phyloP scores from a whole-genome alignment of 2,888 invertebrate species.

The Heterodera filipjevi region DNA sequence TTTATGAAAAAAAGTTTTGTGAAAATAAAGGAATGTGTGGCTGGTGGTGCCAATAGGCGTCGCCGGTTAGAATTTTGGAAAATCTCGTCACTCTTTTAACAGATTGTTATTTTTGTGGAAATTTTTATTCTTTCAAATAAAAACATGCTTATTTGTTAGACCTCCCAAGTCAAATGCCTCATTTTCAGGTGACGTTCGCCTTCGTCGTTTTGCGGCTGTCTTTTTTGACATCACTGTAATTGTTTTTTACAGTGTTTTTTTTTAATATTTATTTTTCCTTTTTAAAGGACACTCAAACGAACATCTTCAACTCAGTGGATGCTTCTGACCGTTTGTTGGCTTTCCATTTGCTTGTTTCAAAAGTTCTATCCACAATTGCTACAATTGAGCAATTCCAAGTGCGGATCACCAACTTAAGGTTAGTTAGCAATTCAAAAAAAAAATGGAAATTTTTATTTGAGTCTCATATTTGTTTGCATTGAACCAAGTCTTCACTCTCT shows the following conservation, averaged over 20 bases:
- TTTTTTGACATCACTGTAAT: constrained; percentile 50
- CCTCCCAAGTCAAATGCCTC: not conserved
- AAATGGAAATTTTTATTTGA: not conserved
- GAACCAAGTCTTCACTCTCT: not conserved
- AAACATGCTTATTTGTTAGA: too few relatives aligned
- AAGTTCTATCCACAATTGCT: constrained; percentile 91
- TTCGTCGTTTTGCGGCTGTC: constrained; percentile 49
- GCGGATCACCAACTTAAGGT: constrained; percentile 48
- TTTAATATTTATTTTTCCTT: constrained; percentile 13
- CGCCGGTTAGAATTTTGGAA: too few relatives aligned
- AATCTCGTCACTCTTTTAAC: too few relatives aligned
- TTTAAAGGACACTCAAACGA: constrained; percentile 31
- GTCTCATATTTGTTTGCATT: not conserved
- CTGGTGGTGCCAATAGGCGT: too few relatives aligned
- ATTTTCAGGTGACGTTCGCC: constrained; percentile 58
- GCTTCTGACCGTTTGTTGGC: constrained; percentile 7
- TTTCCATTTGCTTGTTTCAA: constrained; percentile 83
- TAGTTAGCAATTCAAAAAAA: not conserved
- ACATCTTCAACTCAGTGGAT: constrained; percentile 36
- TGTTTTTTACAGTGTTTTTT: constrained; percentile 10
- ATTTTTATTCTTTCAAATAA: too few relatives aligned
- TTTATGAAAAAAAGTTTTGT: too few relatives aligned
- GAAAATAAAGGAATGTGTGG: too few relatives aligned
- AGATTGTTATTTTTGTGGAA: too few relatives aligned
- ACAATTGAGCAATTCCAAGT: constrained; percentile 93